Evolutionary conservation across 2,113 vertebrate species (phyloP), one percentile per base, ranked within the genome.

Genomic region (Triplophysa rosa): DNA sequence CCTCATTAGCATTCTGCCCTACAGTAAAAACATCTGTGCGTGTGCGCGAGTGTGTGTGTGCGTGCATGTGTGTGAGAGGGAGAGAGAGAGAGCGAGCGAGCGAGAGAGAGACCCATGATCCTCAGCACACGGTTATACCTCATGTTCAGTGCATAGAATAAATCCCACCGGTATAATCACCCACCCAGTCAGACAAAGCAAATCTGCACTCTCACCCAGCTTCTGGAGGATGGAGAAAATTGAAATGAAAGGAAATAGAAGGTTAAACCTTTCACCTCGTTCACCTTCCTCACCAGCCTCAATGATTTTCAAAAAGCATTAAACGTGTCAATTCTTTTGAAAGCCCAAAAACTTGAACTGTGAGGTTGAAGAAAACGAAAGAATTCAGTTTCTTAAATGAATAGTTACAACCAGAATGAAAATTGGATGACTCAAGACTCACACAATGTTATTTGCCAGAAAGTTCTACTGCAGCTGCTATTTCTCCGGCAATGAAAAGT

Each of bases 81-180:
- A 6, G 63, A 14, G 23, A 21, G 49, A 14, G 14, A 10, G 45
- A 13, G 47, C 3, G 76, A 19, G 62, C 2, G 78, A 40, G 49
- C 79, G 88, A 84, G 16, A 69, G 86, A 71, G 52, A 88, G 85
- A 84, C 67, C 77, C 54, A 64, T 84, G 81, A 82, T 84, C 71
- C 88, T 84, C 80, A 63, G 79, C 47, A 74, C 75, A 69, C 71
- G 85, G 87, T 86, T 71, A 86, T 86, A 63, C 84, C 82, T 84
- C 86, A 87, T 91, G 88, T 91, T 93, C 87, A 82, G 74, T 33
- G 87, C 85, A 87, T 71, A 86, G 86, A 84, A 86, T 88, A 77
- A 85, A 77, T 84, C 84, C 87, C 77, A 83, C 83, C 71, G 80
- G 82, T 69, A 80, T 90, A 88, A 91, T 90, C 86, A 86, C 67